A percentile compares a stretch with the other conserved stretches of the same genome.
Conservation (phyloP, 2,888 invertebrate genomes). For the Lasioglossum villosulum region DNA sequence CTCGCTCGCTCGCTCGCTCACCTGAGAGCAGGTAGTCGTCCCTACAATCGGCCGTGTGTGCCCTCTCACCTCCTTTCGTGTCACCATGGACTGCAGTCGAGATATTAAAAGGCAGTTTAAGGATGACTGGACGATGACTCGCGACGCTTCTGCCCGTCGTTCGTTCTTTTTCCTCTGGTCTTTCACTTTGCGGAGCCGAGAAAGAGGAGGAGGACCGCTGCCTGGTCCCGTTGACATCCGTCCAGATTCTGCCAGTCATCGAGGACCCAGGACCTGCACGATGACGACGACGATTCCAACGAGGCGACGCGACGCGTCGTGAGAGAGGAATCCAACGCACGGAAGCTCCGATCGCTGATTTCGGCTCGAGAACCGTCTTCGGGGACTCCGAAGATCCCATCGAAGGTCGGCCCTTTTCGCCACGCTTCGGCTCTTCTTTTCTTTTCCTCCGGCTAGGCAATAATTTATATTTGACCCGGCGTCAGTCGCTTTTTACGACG, state of each 20-base stretch:
- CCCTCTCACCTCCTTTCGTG: slow-evolving; percentile 78
- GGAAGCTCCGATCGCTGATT: slow-evolving; percentile 62
- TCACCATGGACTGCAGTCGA: slow-evolving; percentile 71
- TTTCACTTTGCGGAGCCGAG: slow-evolving; percentile 20
- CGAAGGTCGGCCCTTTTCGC: slow-evolving; percentile 42
- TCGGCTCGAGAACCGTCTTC: slow-evolving; percentile 20
- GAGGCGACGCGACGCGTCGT: slow-evolving; percentile 49
- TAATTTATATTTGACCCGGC: slow-evolving; percentile 48
- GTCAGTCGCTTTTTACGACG: slow-evolving; percentile 17
- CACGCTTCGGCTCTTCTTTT: slow-evolving; percentile 20
- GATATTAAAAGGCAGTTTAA: slow-evolving; percentile 83
- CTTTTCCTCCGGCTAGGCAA: slow-evolving; percentile 25
- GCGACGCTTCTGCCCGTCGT: slow-evolving; percentile 65
- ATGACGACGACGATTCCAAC: slow-evolving; percentile 63
- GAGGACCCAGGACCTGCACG: slow-evolving; percentile 54
- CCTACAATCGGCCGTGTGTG: slow-evolving; percentile 71
- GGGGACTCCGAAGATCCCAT: slow-evolving; percentile 11
- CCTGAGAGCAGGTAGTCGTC: slow-evolving; percentile 77
- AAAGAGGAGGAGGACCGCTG: slow-evolving; percentile 46
- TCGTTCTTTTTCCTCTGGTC: slow-evolving; percentile 47
- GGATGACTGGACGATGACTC: slow-evolving; percentile 81
- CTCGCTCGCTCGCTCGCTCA: slow-evolving; percentile 45
- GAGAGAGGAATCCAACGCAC: slow-evolving; percentile 67
- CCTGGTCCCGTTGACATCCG: slow-evolving; percentile 69
- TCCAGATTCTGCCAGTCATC: slow-evolving; percentile 67